Base-by-base conservation (phyloP, 2,797 vertebrate genomes). In the Mustela erminea region DNA sequence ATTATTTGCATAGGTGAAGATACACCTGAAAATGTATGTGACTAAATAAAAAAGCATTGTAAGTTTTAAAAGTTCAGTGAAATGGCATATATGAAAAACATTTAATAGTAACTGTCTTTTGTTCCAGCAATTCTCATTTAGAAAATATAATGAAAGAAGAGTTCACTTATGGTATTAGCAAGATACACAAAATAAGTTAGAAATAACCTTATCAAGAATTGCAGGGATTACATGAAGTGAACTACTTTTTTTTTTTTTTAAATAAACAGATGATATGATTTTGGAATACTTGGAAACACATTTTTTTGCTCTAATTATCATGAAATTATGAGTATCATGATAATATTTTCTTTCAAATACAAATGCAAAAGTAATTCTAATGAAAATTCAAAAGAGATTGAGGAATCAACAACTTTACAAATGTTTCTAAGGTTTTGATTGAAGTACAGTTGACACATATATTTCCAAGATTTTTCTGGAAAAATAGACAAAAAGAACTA, bases 161-260 rank as follows among this genome's bases (percentile, higher is more conserved):
- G 1, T 13, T 90, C 6, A 75, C 89, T 90, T 8, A 17, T 0
- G 35, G 10, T 52, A 66, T 52, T 86, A 52, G 7, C 2, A 72
- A 97, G 90, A 74, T 64, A 68, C 2, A 88, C 58, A 64, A 66
- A 56, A 43, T 81, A 82, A 95, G 32, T 49, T 93, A 88, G 58
- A 92, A 93, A 82, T 82, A 86, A 90, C 3, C 15, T 27, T 77
- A 68, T 88, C 3, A 82, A 93, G 23, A 77, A 72, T 27, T 52
- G 6, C 8, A 62, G 17, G 4, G 11, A 49, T 90, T 89, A 43
- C 27, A 23, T 58, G 38, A 94, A 90, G 35, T 56, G 74, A 94
- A 38, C 2, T 11, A 5, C 25, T 60, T 60, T 60, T 62, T 32
- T 64, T 15, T 27, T 80, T 38, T 64, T 83, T 87, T 32, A 35